These are phyloP conservation scores for Drosophila repleta DNA, from an alignment of 1,140 invertebrate species.

Conservation along the genomic window DNA sequence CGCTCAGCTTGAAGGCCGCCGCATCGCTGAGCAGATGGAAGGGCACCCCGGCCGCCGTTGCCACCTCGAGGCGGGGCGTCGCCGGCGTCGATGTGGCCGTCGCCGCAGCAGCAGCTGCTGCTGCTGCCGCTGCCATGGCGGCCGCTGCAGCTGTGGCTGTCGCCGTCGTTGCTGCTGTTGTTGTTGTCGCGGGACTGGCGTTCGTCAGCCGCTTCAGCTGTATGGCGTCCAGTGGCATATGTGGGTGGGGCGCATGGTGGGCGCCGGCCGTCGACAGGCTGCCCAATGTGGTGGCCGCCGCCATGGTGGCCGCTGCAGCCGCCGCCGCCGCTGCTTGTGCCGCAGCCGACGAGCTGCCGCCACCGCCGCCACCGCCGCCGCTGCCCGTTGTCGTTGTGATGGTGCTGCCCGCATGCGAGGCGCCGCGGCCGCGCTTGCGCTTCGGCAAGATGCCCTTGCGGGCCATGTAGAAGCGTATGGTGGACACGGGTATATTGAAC, in stretches of 20 bases:
- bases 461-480: constrained; percentile 93
- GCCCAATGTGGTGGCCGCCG: constrained; percentile 46
- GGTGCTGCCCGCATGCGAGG: constrained; percentile 70
- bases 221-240: constrained; percentile 52
- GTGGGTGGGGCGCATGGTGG: constrained; percentile 42
- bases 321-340: constrained; percentile 23
- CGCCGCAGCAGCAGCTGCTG: constrained; percentile 29
- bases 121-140: constrained; percentile 13
- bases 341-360: constrained; percentile 16
- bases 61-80: constrained; percentile 50
- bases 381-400: constrained; percentile 61
- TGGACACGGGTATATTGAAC: constrained; percentile 93
- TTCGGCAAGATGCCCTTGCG: constrained; percentile 91
- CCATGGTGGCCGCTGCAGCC: constrained; percentile 37
- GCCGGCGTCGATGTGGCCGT: constrained; percentile 10
- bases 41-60: constrained; percentile 88
- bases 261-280: constrained; percentile 41
- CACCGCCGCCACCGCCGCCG: constrained; percentile 27
- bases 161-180: neutral
- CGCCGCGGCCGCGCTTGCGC: constrained; percentile 88
- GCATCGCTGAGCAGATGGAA: constrained; percentile 88
- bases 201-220: constrained; percentile 52
- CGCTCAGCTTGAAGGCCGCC: constrained; percentile 63
- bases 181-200: constrained; percentile 5
- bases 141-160: constrained; percentile 2